These are phyloP conservation scores for Crenuchus spilurus DNA, from an alignment of 2,797 vertebrate species.

Conservation along the genomic window DNA sequence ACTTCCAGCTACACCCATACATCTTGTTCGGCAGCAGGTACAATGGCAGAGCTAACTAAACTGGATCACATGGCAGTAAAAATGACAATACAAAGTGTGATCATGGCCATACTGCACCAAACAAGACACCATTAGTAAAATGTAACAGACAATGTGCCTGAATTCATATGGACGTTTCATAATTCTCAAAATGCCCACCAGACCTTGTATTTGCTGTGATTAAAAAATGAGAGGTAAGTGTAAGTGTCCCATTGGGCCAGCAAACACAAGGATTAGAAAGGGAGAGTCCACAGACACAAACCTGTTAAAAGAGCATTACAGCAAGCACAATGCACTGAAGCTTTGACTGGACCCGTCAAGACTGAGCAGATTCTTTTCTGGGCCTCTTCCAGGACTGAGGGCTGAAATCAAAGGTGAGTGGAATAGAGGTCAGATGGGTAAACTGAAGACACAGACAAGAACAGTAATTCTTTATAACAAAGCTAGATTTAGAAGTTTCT, in stretches of 20 bases:
- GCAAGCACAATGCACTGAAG: neutral
- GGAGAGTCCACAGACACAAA: conserved; percentile 9
- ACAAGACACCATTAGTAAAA: too few species aligned
- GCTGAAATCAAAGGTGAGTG: conserved; percentile 8
- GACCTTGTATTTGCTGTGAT: neutral
- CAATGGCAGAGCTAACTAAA: too few species aligned
- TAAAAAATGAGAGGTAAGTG: neutral
- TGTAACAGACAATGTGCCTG: neutral
- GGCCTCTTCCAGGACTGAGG: conserved; percentile 5
- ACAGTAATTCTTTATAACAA: conserved; percentile 10
- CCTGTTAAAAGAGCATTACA: neutral
- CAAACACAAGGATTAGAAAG: neutral
- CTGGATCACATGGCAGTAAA: too few species aligned
- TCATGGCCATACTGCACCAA: too few species aligned
- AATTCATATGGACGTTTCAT: neutral
- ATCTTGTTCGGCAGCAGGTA: too few species aligned
- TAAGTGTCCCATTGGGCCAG: neutral
- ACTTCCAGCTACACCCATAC: too few species aligned
- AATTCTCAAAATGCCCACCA: neutral
- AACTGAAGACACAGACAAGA: neutral
- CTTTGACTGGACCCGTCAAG: neutral
- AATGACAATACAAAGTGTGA: too few species aligned
- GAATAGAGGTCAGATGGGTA: conserved; percentile 5
- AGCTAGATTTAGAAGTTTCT: neutral
- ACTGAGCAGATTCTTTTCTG: neutral